phyloP scores from a whole-genome alignment of 2,113 vertebrate species.

The Podiceps cristatus region DNA sequence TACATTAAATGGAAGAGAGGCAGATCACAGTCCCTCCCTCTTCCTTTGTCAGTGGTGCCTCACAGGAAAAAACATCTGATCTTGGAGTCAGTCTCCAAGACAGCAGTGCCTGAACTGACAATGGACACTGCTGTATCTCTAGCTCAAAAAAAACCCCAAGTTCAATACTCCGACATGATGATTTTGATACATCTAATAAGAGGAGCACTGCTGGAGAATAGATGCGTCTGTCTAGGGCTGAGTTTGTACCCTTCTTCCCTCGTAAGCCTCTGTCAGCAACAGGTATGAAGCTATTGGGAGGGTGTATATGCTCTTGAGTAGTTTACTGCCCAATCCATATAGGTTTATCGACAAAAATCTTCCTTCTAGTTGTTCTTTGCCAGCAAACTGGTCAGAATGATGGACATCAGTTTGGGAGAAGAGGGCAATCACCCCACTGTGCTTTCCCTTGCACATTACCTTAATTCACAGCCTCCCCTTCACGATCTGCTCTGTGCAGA shows the following conservation, averaged over 20 bases:
- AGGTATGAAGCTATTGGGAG: background rate
- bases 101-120: background rate
- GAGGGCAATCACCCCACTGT: background rate
- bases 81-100: background rate
- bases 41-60: background rate
- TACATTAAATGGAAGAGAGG: background rate
- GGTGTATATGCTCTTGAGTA: rapidly evolving
- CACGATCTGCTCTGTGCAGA: background rate
- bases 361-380: background rate
- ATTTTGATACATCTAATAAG: background rate
- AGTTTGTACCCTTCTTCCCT: background rate
- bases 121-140: background rate
- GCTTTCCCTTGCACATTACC: background rate
- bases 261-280: background rate
- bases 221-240: background rate
- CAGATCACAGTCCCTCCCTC: background rate
- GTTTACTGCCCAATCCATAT: background rate
- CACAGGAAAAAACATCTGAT: background rate
- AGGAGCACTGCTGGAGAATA: background rate
- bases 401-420: background rate
- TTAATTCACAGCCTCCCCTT: background rate
- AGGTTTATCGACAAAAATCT: background rate
- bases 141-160: background rate
- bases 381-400: background rate
- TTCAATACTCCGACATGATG: background rate